Evolutionary conservation across 2,113 vertebrate species (phyloP).

Genomic region (Prionailurus viverrinus): DNA sequence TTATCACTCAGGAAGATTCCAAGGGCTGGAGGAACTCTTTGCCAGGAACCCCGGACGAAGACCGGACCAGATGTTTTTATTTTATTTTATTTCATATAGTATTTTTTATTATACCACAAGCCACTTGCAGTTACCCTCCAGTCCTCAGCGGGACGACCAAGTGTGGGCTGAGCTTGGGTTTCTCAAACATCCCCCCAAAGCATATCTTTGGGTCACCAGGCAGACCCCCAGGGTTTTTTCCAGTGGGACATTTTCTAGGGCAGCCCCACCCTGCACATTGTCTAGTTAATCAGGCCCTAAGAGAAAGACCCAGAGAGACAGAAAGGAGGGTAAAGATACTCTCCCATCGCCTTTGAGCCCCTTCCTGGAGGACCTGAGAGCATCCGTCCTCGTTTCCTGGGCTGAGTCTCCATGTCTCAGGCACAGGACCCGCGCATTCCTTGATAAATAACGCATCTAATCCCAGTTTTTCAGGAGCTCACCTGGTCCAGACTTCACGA

Average conservation of each 20-base stretch:
- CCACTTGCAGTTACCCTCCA: not conserved
- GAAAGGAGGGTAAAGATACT: not conserved
- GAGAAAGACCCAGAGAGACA: not conserved
- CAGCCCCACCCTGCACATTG: not conserved
- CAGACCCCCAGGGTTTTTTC: not conserved
- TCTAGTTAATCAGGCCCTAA: not conserved
- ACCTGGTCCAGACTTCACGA: not conserved
- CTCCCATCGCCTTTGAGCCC: not conserved
- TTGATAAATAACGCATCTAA: not conserved
- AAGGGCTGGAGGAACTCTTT: not conserved
- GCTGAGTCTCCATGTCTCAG: not conserved
- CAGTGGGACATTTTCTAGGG: not conserved
- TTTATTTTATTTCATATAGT: not conserved
- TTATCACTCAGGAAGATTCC: not conserved
- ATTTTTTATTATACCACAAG: not conserved
- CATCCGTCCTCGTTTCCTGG: not conserved
- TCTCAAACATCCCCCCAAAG: not conserved
- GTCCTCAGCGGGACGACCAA: not conserved
- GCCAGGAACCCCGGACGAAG: not conserved
- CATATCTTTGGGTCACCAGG: not conserved
- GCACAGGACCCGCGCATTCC: not conserved
- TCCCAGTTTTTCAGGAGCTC: not conserved
- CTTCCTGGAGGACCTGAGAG: fast-evolving
- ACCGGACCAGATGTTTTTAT: not conserved
- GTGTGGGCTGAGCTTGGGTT: not conserved